Percentiles rank a stretch among this genome's conserved stretches.
Evolutionary conservation across 2,797 vertebrate species (phyloP).

Genomic region (Artibeus jamaicensis): DNA sequence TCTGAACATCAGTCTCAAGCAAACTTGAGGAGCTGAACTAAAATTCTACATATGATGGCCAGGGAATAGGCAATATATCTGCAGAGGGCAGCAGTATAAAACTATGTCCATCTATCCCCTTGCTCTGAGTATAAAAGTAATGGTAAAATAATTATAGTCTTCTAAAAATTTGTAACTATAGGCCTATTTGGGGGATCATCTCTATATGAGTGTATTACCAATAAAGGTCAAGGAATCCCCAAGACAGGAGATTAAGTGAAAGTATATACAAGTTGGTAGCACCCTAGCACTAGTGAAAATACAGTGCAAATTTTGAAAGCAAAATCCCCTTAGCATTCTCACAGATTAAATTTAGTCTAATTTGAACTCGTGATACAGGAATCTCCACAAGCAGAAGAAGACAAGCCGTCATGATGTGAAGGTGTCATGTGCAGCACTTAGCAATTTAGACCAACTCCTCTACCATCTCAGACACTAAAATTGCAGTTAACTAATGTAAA

Average conservation of each 20-base stretch:
- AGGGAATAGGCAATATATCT: background rate
- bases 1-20: background rate
- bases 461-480: background rate
- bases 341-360: background rate
- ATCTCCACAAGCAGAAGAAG: background rate
- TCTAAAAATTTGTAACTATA: background rate
- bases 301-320: background rate
- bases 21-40: background rate
- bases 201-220: background rate
- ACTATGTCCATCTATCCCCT: background rate
- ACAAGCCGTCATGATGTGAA: background rate
- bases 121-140: background rate
- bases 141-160: background rate
- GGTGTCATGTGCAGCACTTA: background rate
- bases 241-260: background rate
- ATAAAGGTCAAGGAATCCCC: background rate
- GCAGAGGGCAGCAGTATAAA: background rate
- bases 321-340: background rate
- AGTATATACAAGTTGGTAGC: background rate
- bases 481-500: background rate
- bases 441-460: background rate
- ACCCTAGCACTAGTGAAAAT: background rate
- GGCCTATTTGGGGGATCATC: background rate
- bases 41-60: background rate
- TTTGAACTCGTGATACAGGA: background rate